A percentile compares a stretch with the other conserved stretches of the same genome.
phyloP scores from a whole-genome alignment of 2,113 vertebrate species.

The Mellivora capensis region DNA sequence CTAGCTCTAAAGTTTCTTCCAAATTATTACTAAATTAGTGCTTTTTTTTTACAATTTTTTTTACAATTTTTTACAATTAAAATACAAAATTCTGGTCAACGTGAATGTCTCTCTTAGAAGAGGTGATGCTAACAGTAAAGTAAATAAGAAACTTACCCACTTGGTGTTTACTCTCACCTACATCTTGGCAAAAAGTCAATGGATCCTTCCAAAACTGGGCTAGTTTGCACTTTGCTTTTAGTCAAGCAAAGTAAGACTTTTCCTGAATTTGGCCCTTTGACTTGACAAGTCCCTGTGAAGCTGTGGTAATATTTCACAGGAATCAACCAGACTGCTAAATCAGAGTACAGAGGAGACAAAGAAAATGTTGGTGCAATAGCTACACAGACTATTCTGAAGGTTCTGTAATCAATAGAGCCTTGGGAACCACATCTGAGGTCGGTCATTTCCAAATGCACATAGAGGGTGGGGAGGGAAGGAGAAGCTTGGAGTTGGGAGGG shows the following conservation, averaged over 20 bases:
- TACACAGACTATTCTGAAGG: neutral
- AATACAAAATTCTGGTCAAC: neutral
- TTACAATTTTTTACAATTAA: neutral
- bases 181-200: neutral
- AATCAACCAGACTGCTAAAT: conserved; percentile 4
- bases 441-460: neutral
- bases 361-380: neutral
- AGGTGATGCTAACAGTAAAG: neutral
- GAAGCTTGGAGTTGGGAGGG: neutral
- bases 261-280: neutral
- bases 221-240: neutral
- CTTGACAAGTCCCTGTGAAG: conserved; percentile 5
- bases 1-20: neutral
- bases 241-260: neutral
- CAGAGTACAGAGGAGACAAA: conserved; percentile 9
- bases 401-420: neutral
- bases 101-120: neutral
- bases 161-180: neutral
- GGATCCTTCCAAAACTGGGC: neutral
- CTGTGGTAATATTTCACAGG: neutral
- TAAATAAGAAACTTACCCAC: neutral
- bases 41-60: neutral
- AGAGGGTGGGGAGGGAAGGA: no score
- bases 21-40: neutral
- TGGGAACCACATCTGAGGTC: neutral